Percentiles rank a stretch among this genome's conserved stretches.
Evolutionary conservation across 2,113 vertebrate genomes (phyloP).

Genomic region (Platichthys flesus): DNA sequence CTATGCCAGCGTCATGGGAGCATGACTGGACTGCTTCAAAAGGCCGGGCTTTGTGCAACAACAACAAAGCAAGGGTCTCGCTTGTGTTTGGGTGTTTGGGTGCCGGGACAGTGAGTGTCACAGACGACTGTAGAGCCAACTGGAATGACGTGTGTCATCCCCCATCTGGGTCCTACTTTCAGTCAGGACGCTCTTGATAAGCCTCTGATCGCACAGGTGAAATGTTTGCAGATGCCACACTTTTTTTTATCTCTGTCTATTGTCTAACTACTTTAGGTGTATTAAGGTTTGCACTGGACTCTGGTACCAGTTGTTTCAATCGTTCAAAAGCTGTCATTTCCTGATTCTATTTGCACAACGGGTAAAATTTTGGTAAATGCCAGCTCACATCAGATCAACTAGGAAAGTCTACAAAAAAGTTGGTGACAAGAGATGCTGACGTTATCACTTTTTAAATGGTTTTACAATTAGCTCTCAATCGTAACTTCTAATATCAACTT

Average conservation of each 20-base stretch:
- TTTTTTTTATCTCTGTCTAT: background rate
- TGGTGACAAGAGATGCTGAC: no score
- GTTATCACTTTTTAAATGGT: no score
- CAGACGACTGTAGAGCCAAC: constrained; percentile 51
- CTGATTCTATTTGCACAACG: no score
- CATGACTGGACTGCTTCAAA: constrained; percentile 71
- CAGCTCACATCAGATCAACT: no score
- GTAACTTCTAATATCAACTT: no score
- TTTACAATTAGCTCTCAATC: no score
- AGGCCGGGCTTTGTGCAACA: constrained; percentile 72
- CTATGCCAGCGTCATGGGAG: constrained; percentile 52
- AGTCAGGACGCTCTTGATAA: background rate
- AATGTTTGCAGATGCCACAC: background rate
- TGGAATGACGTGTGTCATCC: constrained; percentile 68
- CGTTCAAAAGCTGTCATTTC: no score
- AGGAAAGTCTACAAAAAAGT: no score
- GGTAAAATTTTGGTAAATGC: no score
- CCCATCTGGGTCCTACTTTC: constrained; percentile 10
- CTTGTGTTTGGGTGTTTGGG: constrained; percentile 75
- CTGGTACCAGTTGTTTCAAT: no score
- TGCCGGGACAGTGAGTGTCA: constrained; percentile 59
- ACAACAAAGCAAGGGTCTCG: constrained; percentile 67
- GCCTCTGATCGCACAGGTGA: constrained; percentile 10
- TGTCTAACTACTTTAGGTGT: background rate
- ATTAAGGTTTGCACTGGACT: background rate